Evolutionary conservation across 1,140 invertebrate genomes (phyloP).

Genomic region (Zelostemma sp.): DNA sequence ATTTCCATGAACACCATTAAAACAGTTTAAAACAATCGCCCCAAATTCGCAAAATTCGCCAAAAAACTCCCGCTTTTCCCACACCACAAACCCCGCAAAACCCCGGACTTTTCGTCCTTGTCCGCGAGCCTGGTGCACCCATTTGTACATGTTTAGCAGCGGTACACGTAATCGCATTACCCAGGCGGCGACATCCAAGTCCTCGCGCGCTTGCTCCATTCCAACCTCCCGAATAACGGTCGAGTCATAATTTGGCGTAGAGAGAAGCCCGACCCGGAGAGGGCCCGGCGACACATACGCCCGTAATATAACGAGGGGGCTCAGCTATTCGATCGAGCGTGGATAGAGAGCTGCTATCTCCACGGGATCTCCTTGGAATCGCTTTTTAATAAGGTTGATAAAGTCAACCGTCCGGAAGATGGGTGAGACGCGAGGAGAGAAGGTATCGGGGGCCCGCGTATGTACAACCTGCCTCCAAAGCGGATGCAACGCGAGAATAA

Average conservation of each 20-base stretch:
- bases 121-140: too few relatives aligned
- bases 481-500: conserved; percentile 67
- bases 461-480: conserved; percentile 53
- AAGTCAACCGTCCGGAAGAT: conserved; percentile 60
- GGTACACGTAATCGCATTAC: too few relatives aligned
- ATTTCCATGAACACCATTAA: too few relatives aligned
- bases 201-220: conserved; percentile 13
- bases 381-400: conserved; percentile 70
- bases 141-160: conserved; percentile 3
- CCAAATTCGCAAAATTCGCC: too few relatives aligned
- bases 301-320: conserved; percentile 47
- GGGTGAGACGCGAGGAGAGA: conserved; percentile 49
- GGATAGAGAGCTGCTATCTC: conserved; percentile 62
- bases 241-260: conserved; percentile 33
- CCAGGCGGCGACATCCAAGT: conserved; percentile 4
- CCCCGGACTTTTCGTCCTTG: too few relatives aligned
- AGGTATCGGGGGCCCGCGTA: conserved; percentile 48
- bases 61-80: too few relatives aligned
- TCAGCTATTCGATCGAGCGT: conserved; percentile 59
- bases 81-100: too few relatives aligned
- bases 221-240: conserved; percentile 14
- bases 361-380: conserved; percentile 63
- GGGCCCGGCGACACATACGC: conserved; percentile 27
- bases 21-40: too few relatives aligned
- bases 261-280: not conserved